Percentiles rank a stretch among this genome's conserved stretches.
These are phyloP conservation scores for Stegodyphus mimosarum DNA, from an alignment of 1,140 invertebrate genomes.

Conservation along the genomic window DNA sequence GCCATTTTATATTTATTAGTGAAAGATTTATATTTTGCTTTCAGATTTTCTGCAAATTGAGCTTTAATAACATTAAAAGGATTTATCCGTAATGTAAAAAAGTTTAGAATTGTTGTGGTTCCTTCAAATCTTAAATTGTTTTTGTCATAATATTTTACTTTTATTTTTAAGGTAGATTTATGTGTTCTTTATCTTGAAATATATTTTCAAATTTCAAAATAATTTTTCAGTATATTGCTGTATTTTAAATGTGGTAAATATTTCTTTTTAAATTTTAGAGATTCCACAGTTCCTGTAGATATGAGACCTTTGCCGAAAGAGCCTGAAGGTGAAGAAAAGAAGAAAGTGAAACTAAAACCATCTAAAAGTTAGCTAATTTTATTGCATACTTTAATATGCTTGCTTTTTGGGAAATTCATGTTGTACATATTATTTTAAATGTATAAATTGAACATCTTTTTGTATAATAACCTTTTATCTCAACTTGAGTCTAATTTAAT, in stretches of 20 bases:
- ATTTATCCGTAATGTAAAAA: too few relatives aligned
- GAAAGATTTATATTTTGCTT: too few relatives aligned
- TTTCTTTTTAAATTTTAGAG: conserved; percentile 63
- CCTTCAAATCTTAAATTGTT: too few relatives aligned
- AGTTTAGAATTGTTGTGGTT: too few relatives aligned
- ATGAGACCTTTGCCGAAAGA: conserved; percentile 95
- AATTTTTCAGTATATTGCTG: neutral
- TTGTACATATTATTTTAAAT: conserved; percentile 62
- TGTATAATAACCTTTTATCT: neutral
- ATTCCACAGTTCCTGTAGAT: conserved; percentile 79
- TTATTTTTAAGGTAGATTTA: too few relatives aligned
- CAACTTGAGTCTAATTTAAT: too few relatives aligned
- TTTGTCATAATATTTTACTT: too few relatives aligned
- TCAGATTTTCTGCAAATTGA: too few relatives aligned
- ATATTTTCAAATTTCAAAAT: too few relatives aligned
- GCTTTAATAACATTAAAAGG: too few relatives aligned
- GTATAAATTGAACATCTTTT: conserved; percentile 5
- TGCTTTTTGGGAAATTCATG: neutral
- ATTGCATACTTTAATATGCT: neutral
- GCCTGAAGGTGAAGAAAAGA: conserved; percentile 89
- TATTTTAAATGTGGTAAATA: neutral
- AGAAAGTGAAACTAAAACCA: conserved; percentile 78
- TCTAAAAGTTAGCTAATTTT: conserved; percentile 66
- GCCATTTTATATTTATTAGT: too few relatives aligned
- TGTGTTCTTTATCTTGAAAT: too few relatives aligned